Percentiles rank a stretch among this genome's conserved stretches.
Evolutionary conservation across 2,888 invertebrate genomes (phyloP).

Genomic region (Drosophila robusta): DNA sequence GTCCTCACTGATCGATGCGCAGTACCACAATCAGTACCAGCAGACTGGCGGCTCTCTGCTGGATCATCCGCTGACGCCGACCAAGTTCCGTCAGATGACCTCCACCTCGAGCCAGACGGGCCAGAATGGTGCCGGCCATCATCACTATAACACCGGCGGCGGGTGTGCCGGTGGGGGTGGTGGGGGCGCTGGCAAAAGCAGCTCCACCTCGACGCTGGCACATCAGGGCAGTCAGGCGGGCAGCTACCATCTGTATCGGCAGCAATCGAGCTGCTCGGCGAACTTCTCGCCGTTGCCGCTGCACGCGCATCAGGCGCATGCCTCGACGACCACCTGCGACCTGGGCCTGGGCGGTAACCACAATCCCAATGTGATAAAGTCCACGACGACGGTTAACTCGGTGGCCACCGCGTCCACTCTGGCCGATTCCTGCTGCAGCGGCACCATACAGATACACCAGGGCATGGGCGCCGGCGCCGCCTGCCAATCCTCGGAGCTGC

Average conservation of each 20-base stretch:
- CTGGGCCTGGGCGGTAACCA: constrained; percentile 80
- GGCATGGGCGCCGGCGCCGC: constrained; percentile 80
- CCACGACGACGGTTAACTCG: constrained; percentile 83
- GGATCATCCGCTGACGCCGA: constrained; percentile 85
- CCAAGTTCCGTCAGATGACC: constrained; percentile 83
- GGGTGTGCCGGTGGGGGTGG: constrained; percentile 24
- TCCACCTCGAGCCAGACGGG: constrained; percentile 84
- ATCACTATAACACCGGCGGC: constrained; percentile 51
- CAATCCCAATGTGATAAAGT: constrained; percentile 85
- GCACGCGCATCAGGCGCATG: constrained; percentile 84
- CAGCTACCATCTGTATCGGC: constrained; percentile 82
- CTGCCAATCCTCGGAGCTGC: constrained; percentile 80
- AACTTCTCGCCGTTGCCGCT: constrained; percentile 84
- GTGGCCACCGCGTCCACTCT: constrained; percentile 83
- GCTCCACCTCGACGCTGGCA: constrained; percentile 78
- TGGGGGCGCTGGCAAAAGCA: constrained; percentile 61
- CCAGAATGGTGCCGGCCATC: constrained; percentile 60
- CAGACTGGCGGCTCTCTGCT: constrained; percentile 84
- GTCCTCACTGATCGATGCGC: constrained; percentile 83
- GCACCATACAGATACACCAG: constrained; percentile 81
- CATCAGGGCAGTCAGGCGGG: constrained; percentile 56
- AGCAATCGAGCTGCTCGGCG: constrained; percentile 84
- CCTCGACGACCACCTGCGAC: constrained; percentile 84
- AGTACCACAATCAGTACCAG: constrained; percentile 84
- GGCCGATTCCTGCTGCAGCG: constrained; percentile 84